phyloP scores from a whole-genome alignment of 1,140 invertebrate genomes.

The Cherax destructor region DNA sequence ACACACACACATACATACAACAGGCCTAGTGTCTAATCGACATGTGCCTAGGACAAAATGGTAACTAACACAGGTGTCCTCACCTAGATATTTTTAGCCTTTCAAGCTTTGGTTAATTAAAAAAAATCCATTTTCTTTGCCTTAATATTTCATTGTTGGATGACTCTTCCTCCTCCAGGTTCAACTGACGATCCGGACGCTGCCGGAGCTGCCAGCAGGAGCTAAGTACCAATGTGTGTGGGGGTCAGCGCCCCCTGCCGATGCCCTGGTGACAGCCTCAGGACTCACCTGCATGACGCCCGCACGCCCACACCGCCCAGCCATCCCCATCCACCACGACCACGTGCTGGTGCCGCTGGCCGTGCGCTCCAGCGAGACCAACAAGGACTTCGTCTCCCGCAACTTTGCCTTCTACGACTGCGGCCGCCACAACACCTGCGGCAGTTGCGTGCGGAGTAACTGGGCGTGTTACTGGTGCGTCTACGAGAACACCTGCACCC shows the following conservation, averaged over 20 bases:
- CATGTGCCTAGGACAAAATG: no score
- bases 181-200: conserved; percentile 89
- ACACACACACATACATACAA: no score
- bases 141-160: no score
- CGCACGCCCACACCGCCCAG: conserved; percentile 80
- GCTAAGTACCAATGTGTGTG: conserved; percentile 94
- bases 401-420: conserved; percentile 97
- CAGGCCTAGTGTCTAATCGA: no score
- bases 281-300: conserved; percentile 92
- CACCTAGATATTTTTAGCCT: no score
- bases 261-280: conserved; percentile 85
- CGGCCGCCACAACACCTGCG: conserved; percentile 89
- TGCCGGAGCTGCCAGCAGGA: conserved; percentile 90
- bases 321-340: conserved; percentile 85
- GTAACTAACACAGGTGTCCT: no score
- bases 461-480: conserved; percentile 98
- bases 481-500: conserved; percentile 94
- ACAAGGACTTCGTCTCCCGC: conserved; percentile 95
- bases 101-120: no score
- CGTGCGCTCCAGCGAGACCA: conserved; percentile 93
- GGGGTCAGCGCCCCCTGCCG: conserved; percentile 88
- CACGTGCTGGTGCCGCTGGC: conserved; percentile 93
- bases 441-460: conserved; percentile 88
- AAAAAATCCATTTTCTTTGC: no score
- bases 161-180: conserved; percentile 76